Percentiles rank a stretch among this genome's conserved stretches.
Conservation (phyloP, 2,797 vertebrate species). For the Alcedo atthis region DNA sequence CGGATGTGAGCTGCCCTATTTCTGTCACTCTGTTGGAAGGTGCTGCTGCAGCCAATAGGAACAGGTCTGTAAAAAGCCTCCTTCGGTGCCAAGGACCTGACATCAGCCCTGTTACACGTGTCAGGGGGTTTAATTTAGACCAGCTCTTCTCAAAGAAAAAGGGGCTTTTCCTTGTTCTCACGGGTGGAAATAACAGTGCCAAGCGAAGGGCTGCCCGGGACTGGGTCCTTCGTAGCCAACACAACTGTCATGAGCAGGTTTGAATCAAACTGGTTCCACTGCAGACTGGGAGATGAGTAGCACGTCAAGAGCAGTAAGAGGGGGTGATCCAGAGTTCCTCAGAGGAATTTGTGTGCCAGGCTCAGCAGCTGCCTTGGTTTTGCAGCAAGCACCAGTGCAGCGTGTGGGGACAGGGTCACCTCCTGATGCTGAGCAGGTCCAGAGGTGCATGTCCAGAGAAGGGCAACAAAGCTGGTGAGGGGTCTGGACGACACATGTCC, state of each 20-base stretch:
- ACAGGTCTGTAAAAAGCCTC: not conserved
- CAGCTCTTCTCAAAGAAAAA: not conserved
- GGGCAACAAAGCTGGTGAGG: no score
- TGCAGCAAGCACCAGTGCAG: not conserved
- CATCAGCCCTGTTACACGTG: not conserved
- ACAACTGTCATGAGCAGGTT: accelerated
- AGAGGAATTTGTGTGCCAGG: not conserved
- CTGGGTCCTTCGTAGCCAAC: not conserved
- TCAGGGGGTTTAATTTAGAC: not conserved
- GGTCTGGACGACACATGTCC: no score
- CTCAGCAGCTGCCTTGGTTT: not conserved
- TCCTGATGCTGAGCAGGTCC: no score
- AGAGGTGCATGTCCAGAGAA: no score
- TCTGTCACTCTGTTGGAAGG: constrained; percentile 40
- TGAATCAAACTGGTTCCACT: not conserved
- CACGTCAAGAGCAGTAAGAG: accelerated
- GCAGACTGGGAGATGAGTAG: not conserved
- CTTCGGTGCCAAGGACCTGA: not conserved
- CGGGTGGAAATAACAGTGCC: not conserved
- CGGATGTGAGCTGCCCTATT: constrained; percentile 42
- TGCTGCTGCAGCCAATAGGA: not conserved
- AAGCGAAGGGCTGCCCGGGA: not conserved
- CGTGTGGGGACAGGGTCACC: not conserved
- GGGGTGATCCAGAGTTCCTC: not conserved
- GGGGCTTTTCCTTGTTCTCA: accelerated